Evolutionary conservation across 2,113 vertebrate species (phyloP).

Genomic region (Daubentonia madagascariensis): DNA sequence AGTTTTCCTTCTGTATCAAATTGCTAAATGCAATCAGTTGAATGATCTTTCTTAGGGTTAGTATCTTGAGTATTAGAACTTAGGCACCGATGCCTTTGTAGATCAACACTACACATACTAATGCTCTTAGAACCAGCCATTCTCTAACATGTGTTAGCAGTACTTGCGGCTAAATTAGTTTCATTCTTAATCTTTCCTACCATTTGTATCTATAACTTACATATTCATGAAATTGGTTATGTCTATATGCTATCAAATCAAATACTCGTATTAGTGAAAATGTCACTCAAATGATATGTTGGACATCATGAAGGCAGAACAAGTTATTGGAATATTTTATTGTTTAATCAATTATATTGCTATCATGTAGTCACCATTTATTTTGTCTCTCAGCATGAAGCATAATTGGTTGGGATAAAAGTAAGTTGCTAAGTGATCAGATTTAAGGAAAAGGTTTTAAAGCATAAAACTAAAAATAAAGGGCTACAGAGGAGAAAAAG

Average conservation of each 20-base stretch:
- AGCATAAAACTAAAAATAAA: neutral
- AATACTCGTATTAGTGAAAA: neutral
- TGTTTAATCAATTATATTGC: neutral
- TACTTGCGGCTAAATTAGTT: neutral
- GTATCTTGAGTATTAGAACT: neutral
- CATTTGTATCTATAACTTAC: neutral
- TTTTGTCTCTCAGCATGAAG: neutral
- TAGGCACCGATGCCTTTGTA: neutral
- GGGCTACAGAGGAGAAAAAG: neutral
- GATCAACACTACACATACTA: neutral
- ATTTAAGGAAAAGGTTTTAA: constrained; percentile 34
- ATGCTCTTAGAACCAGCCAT: neutral
- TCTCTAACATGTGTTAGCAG: neutral
- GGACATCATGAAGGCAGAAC: neutral
- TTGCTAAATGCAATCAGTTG: neutral
- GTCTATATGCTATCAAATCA: neutral
- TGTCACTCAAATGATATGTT: neutral
- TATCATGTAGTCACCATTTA: neutral
- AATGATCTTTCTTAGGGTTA: constrained; percentile 7
- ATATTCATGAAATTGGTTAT: neutral
- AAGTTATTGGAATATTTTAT: constrained; percentile 18
- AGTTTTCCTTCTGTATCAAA: constrained; percentile 23
- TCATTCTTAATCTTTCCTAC: constrained; percentile 6
- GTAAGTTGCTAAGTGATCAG: neutral
- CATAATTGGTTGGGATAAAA: constrained; percentile 32